Base-by-base conservation (phyloP, 2,113 vertebrate genomes). In the Paramisgurnus dabryanus region DNA sequence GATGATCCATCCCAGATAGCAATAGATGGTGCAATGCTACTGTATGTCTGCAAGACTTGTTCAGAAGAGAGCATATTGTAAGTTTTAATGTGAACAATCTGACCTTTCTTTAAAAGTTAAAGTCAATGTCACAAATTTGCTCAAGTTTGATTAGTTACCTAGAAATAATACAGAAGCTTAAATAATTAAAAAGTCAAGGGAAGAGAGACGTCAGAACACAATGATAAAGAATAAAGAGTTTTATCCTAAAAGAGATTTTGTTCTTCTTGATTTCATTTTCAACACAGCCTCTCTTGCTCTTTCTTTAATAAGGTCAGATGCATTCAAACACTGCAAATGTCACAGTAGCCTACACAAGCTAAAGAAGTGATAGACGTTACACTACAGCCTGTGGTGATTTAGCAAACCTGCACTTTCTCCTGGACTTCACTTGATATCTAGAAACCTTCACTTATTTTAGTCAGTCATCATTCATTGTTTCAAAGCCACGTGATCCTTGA, bases 271-370 rank as follows among this genome's bases (percentile, higher is more conserved):
- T 57, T n/a, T 13, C 49, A 27, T 5, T 3, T n/a, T 57, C 13
- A 6, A n/a, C 39, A 7, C 22, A n/a, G 27, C 15, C 34, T 57
- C 50, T 2, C 9, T 71, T n/a, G 53, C 27, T 34, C 27, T 50
- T 71, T 5, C 50, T 71, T 71, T 55, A n/a, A 2, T 40, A 71
- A 71, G 69, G 69, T 71, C 69, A 57, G 49, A 71, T n/a, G 40
- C 68, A 55, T 71, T 15, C 15, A 40, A 71, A 71, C 39, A 55
- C 50, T 71, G 68, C 27, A 71, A 40, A 57, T 55, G 69, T 9
- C 50, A 55, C 13, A 71, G 22, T 34, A 34, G 27, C 27, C 27
- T 9, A 53, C 8, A 4, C 22, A 55, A 70, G 50, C 34, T 71
- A 18, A 40, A 57, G 68, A 55, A n/a, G 12, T 39, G 27, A 34